Base-by-base conservation (phyloP, 2,797 vertebrate species). In the Heteromormyrus szaboi region DNA sequence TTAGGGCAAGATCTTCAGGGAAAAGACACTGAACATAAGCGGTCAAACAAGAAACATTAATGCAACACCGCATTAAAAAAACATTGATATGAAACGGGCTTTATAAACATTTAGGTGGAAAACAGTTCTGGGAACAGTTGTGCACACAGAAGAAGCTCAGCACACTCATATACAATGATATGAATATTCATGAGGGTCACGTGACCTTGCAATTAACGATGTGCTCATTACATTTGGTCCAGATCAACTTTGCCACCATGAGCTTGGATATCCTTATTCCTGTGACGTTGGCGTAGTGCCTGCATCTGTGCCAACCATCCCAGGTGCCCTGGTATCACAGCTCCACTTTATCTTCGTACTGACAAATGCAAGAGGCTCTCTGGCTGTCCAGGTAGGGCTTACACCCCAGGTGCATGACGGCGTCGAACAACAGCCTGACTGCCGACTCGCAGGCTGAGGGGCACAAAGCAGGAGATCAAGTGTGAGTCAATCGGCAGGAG, bases 341-440 rank as follows among this genome's bases (percentile, higher is more conserved):
- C 53, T 99, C 98, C 7, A 85, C 93, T 90, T 98, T 99, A 41
- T 96, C 92, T 92, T 99, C 96, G 0, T 97, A 98, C 4, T 1
- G 97, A 92, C 99, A 99, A 90, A 95, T 94, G 22, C 99, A 99
- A 0, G 98, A 97, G 0, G 96, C 97, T 88, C 97, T 95, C 92
- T 99, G 99, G 91, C 98, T 98, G 91, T 99, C 99, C 96, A 99
- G 95, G 94, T 98, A 99, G 0, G 99, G 99, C 85, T 99, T 99
- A 91, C 98, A 99, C 90, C 99, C 99, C 92, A 99, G 90, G 91
- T 99, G 98, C 94, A 99, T 98, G 17, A 99, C 97, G 0, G 97
- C 96, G 89, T 99, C 98, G 87, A 99, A 99, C 88, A 99, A 91
- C 90, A 99, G 94, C 29, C 96, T 97, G 91, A 99, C 97, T 0